A percentile compares a stretch with the other conserved stretches of the same genome.
These are phyloP conservation scores for Schizaphis graminum DNA, from an alignment of 2,888 invertebrate species.

Conservation along the genomic window DNA sequence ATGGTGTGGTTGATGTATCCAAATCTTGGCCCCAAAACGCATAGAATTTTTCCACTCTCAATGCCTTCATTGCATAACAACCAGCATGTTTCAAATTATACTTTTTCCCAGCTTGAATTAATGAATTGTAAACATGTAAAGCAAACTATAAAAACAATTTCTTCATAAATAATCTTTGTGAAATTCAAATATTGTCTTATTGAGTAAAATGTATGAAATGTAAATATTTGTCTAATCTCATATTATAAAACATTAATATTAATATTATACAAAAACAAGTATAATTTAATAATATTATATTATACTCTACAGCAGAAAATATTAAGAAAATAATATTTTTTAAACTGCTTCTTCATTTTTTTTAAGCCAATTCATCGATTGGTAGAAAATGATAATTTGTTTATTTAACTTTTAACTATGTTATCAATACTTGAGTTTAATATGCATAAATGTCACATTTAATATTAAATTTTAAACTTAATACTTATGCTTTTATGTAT, in stretches of 20 bases:
- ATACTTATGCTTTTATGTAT: too few relatives aligned
- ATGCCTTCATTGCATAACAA: slow-evolving; percentile 88
- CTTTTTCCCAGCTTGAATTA: slow-evolving; percentile 88
- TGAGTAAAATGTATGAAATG: not conserved
- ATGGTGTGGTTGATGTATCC: slow-evolving; percentile 93
- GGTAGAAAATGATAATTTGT: not conserved
- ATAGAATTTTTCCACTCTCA: slow-evolving; percentile 96
- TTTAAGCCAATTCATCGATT: not conserved
- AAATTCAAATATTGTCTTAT: not conserved
- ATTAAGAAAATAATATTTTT: not conserved
- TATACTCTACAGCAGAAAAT: not conserved
- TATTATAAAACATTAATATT: too few relatives aligned
- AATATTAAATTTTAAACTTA: too few relatives aligned
- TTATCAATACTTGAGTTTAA: too few relatives aligned
- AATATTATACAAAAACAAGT: too few relatives aligned
- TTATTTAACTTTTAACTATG: not conserved
- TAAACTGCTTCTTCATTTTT: not conserved
- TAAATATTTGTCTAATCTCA: not conserved
- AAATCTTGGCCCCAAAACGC: slow-evolving; percentile 99
- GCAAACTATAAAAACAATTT: slow-evolving; percentile 79
- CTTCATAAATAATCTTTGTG: not conserved
- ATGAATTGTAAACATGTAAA: slow-evolving; percentile 91
- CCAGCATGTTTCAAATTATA: slow-evolving; percentile 93
- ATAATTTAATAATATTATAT: not conserved
- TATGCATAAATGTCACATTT: too few relatives aligned